Base-by-base conservation (phyloP, 2,888 invertebrate genomes). In the Andrena bicolor region DNA sequence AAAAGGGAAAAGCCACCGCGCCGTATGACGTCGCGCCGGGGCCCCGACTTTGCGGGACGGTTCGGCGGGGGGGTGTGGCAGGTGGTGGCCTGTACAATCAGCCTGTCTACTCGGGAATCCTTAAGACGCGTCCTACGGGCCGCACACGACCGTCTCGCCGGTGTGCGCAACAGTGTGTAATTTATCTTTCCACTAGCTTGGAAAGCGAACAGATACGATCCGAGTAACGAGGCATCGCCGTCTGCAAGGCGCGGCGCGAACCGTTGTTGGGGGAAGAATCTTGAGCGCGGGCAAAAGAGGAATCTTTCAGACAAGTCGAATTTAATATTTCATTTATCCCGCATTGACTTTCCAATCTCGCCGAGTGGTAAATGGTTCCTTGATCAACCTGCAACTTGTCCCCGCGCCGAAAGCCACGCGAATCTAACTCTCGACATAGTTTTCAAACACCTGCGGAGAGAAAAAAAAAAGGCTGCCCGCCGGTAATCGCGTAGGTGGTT, bases 41-140 rank as follows among this genome's bases (percentile, higher is more conserved):
- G n/a, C 30, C 13, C 16, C 16, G 30, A 23, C 61, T 26, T 16
- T 49, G 28, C 2, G 16, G 20, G 20, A 13, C 30, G 61, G 48
- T 53, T 32, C 60, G 65, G 30, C 56, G 20, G 69, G 76, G 64
- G 79, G 53, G 70, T 65, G 79, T 65, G 79, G 76, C 82, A 82
- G 82, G 79, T 84, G 84, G 76, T 60, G 64, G 64, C 30, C 32
- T 32, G 32, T 23, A 56, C 51, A 26, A n/a, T 56, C 35, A 26
- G n/a, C 41, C 16, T 41, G 41, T 41, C 41, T 23, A 23, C 66
- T 48, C 60, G 48, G 60, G 56, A 68, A 76, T 80, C 63, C 71
- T 70, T 58, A 30, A 65, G 75, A 74, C 65, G 13, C 65, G 74
- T 74, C 26, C 26, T 48, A 41, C 51, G 26, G 13, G 61, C 20